Evolutionary conservation across 2,888 invertebrate species (phyloP).

Genomic region (Nipponacmea schrenckii): DNA sequence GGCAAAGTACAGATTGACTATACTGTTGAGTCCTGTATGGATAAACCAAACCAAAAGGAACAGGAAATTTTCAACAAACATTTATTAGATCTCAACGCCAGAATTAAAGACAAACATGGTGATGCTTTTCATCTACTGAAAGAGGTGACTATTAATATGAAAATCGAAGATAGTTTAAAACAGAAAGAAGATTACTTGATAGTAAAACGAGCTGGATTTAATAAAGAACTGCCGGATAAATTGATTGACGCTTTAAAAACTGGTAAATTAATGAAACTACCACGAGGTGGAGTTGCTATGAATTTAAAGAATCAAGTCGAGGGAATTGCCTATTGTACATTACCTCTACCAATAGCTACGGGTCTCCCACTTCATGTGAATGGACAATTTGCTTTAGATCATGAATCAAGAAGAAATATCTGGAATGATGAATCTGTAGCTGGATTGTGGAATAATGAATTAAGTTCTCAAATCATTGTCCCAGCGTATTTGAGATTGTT

Average conservation of each 20-base stretch:
- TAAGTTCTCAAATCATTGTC: constrained; percentile 10
- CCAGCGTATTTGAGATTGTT: constrained; percentile 14
- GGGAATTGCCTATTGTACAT: constrained; percentile 13
- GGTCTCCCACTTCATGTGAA: constrained; percentile 17
- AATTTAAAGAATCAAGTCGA: background rate
- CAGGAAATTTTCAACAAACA: constrained; percentile 17
- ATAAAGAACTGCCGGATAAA: constrained; percentile 22
- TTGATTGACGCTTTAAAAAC: constrained; percentile 36
- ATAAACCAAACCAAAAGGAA: constrained; percentile 12
- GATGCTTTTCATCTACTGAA: background rate
- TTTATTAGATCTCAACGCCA: constrained; percentile 10
- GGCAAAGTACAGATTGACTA: constrained; percentile 29
- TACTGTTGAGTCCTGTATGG: constrained; percentile 21
- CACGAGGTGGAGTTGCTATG: constrained; percentile 17
- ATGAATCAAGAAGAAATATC: constrained; percentile 16
- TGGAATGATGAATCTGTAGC: constrained; percentile 3
- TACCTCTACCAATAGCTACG: constrained; percentile 12
- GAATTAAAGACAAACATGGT: constrained; percentile 7
- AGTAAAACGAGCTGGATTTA: constrained; percentile 48
- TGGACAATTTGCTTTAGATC: constrained; percentile 19
- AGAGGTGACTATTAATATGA: constrained; percentile 20
- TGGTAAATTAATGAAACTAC: constrained; percentile 36
- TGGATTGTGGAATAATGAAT: constrained; percentile 10
- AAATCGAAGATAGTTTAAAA: constrained; percentile 15
- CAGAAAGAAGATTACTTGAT: constrained; percentile 44